Conservation (phyloP, 37 sponge, comb jelly and placozoan genomes). For the Agelas oroides region DNA sequence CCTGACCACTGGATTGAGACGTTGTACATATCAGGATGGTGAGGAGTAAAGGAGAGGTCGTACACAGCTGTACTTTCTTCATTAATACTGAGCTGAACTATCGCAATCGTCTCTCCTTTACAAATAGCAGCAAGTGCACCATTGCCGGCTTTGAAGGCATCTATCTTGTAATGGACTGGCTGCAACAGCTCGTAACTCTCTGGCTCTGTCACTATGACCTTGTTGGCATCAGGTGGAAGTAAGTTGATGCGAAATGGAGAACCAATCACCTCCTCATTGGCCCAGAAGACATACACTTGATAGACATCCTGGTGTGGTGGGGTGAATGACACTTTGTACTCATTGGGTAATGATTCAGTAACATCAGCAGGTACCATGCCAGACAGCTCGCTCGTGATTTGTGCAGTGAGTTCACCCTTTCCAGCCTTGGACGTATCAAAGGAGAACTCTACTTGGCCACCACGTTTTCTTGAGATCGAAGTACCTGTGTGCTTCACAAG, state of each 20-base stretch:
- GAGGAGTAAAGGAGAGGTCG: conserved; percentile 59
- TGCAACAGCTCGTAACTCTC: conserved; percentile 14
- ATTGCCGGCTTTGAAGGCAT: conserved; percentile 69
- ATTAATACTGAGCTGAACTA: conserved; percentile 30
- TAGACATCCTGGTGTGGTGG: conserved; percentile 58
- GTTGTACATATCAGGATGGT: conserved; percentile 45
- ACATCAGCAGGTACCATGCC: conserved; percentile 42
- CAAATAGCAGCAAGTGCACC: conserved; percentile 63
- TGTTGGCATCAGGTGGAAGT: conserved; percentile 33
- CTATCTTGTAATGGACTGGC: conserved; percentile 29
- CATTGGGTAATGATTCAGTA: not conserved
- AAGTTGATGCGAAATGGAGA: conserved; percentile 61
- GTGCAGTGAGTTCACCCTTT: conserved; percentile 45
- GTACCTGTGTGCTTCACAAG: conserved; percentile 18
- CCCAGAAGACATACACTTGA: conserved; percentile 62
- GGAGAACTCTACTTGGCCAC: conserved; percentile 6
- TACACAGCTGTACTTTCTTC: conserved; percentile 7
- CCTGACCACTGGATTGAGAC: conserved; percentile 66
- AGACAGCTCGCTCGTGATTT: conserved; percentile 20
- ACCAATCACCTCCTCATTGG: conserved; percentile 29
- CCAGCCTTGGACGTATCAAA: conserved; percentile 73
- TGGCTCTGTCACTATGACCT: conserved; percentile 36
- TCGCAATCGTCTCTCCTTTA: conserved; percentile 26
- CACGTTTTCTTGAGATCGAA: not conserved
- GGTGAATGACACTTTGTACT: conserved; percentile 2